These are phyloP conservation scores for Solenopsis fugax DNA, from an alignment of 1,140 invertebrate genomes.

Conservation along the genomic window DNA sequence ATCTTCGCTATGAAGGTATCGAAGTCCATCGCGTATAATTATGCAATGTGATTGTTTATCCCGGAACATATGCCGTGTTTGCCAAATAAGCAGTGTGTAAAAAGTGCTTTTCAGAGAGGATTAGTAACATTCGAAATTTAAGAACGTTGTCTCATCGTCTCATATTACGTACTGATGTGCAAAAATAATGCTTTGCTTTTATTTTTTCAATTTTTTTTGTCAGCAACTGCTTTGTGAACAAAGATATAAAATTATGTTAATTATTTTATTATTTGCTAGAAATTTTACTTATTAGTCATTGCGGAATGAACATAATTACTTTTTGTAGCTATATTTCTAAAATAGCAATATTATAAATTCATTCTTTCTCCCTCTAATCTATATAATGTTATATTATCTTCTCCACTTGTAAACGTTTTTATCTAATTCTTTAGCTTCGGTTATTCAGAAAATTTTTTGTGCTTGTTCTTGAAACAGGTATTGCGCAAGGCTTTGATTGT, in stretches of 20 bases:
- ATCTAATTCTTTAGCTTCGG: not conserved
- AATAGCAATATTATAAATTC: not conserved
- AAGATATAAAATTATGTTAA: not conserved
- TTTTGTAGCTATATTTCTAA: conserved; percentile 1
- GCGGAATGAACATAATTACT: not conserved
- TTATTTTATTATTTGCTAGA: not conserved
- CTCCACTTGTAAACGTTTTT: not conserved
- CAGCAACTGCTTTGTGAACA: not conserved
- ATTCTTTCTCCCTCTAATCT: not conserved
- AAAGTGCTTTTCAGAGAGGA: not conserved
- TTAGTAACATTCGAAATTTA: not conserved
- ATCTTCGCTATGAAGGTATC: conserved; percentile 99
- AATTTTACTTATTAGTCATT: not conserved
- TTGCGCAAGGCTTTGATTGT: conserved; percentile 99
- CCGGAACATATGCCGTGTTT: not conserved
- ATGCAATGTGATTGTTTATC: not conserved
- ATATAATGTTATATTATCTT: not conserved
- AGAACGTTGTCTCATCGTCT: not conserved
- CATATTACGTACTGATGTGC: not conserved
- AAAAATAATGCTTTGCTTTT: not conserved
- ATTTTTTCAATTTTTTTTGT: not conserved
- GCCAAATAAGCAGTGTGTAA: not conserved
- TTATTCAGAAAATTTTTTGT: conserved; percentile 31
- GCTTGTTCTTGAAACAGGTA: conserved; percentile 84
- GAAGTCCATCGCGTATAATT: not conserved